These are phyloP conservation scores for Girardia tigrina DNA, from an alignment of 2,888 invertebrate species.

Conservation along the genomic window DNA sequence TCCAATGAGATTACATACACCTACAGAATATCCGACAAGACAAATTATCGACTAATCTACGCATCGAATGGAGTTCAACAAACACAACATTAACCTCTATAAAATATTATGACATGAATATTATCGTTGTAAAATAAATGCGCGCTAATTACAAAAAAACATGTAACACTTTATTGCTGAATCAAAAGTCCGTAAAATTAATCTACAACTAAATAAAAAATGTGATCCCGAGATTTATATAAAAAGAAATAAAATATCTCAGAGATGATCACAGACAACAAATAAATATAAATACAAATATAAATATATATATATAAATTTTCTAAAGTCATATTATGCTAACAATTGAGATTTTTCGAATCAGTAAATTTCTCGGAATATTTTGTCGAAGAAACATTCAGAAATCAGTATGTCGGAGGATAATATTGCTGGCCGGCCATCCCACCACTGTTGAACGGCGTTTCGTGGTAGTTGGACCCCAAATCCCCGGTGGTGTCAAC, in stretches of 20 bases:
- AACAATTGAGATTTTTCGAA: too few relatives aligned
- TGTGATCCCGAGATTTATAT: not conserved
- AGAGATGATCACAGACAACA: not conserved
- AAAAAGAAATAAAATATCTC: not conserved
- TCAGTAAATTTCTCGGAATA: too few relatives aligned
- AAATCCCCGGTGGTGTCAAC: conserved; percentile 58
- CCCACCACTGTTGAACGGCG: conserved; percentile 58
- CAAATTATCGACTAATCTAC: not conserved
- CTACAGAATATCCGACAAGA: not conserved
- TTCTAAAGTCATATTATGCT: not conserved
- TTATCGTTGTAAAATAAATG: not conserved
- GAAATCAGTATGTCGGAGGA: conserved; percentile 53
- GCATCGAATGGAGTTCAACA: not conserved
- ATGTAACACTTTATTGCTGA: not conserved
- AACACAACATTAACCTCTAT: not conserved
- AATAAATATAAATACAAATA: not conserved
- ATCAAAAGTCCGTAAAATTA: not conserved
- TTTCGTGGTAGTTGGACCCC: conserved; percentile 65
- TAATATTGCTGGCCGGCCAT: conserved; percentile 43
- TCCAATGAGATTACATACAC: not conserved
- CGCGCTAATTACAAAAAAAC: not conserved
- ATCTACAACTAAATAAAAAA: not conserved
- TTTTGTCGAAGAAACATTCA: conserved; percentile 56
- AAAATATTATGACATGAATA: not conserved
- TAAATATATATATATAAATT: too few relatives aligned